Evolutionary conservation across 2,888 invertebrate genomes (phyloP).

Genomic region (Silvanus unidentatus): DNA sequence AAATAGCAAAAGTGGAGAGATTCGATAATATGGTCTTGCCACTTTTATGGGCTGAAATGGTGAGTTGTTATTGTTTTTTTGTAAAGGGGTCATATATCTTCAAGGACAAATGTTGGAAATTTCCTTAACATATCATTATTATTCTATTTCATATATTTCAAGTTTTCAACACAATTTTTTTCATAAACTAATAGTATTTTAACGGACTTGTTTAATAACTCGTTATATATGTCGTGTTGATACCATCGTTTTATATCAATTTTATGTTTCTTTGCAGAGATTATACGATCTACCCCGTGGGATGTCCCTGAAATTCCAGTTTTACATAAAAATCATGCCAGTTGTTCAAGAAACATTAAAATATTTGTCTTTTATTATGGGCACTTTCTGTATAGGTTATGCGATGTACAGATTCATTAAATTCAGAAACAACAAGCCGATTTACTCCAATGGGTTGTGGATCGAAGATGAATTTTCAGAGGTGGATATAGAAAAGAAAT

Average conservation of each 20-base stretch:
- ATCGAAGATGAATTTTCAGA: slow-evolving; percentile 33
- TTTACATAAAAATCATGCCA: slow-evolving; percentile 70
- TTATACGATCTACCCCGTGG: slow-evolving; percentile 61
- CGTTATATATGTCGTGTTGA: no score
- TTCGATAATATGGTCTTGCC: slow-evolving; percentile 73
- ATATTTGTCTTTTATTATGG: slow-evolving; percentile 51
- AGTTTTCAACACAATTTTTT: no score
- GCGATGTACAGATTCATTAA: slow-evolving; percentile 42
- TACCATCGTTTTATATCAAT: no score
- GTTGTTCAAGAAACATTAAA: slow-evolving; percentile 45
- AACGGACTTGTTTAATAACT: no score
- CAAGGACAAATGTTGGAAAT: background rate
- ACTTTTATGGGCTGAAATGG: slow-evolving; percentile 85
- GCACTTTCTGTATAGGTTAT: slow-evolving; percentile 22
- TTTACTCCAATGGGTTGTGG: slow-evolving; percentile 29
- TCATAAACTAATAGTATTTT: no score
- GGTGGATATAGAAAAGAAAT: slow-evolving; percentile 32
- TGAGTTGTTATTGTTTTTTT: no score
- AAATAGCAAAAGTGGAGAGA: slow-evolving; percentile 58
- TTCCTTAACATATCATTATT: slow-evolving; percentile 4
- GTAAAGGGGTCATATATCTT: no score
- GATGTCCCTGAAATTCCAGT: slow-evolving; percentile 59
- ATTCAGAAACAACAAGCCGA: slow-evolving; percentile 18
- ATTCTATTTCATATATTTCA: background rate
- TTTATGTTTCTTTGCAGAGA: slow-evolving; percentile 52